phyloP scores from a whole-genome alignment of 2,888 invertebrate species.

The Rugalucina vietnamica region DNA sequence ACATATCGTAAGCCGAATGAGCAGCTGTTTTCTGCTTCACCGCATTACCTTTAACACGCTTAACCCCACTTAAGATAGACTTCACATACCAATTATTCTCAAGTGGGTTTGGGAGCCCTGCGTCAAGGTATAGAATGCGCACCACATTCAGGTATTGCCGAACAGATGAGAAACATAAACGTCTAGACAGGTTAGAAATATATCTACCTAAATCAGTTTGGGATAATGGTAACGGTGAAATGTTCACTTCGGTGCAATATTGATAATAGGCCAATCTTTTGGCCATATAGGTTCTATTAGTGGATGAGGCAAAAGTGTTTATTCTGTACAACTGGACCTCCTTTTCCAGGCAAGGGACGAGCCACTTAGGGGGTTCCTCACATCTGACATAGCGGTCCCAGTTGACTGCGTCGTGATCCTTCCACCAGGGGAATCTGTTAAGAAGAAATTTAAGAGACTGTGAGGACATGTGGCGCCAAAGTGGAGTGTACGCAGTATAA shows the following conservation, averaged over 20 bases:
- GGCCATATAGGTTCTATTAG: background rate
- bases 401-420: background rate
- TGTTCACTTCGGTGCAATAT: background rate
- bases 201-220: background rate
- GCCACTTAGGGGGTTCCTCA: too few species aligned
- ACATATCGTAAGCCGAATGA: too few species aligned
- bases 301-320: background rate
- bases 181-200: background rate
- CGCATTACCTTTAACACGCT: too few species aligned
- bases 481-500: background rate
- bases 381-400: too few species aligned
- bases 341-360: too few species aligned
- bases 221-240: background rate
- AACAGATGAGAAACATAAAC: background rate
- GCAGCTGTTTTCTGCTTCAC: too few species aligned
- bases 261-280: background rate
- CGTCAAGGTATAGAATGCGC: background rate
- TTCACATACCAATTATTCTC: background rate
- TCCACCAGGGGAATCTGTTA: background rate
- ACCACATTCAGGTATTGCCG: background rate
- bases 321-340: background rate
- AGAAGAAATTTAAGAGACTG: background rate
- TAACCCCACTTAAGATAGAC: too few species aligned
- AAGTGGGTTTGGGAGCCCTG: background rate
- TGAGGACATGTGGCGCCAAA: background rate